Percentiles rank a stretch among this genome's conserved stretches.
These are phyloP conservation scores for Yasuhikotakia modesta DNA, from an alignment of 2,797 vertebrate species.

Conservation along the genomic window DNA sequence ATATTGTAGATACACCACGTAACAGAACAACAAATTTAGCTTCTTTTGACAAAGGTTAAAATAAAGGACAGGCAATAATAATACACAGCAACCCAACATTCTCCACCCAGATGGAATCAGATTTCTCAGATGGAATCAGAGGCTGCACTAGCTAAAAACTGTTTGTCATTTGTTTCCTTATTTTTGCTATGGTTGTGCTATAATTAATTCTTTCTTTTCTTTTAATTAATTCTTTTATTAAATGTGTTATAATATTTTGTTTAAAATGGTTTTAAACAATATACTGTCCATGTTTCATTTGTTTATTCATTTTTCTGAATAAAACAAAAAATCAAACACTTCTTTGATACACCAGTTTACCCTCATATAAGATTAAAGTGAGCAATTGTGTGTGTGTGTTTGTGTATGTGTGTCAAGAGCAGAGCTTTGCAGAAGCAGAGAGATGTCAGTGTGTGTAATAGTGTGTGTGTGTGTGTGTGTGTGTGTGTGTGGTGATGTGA, in stretches of 20 bases:
- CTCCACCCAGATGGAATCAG: too few species aligned
- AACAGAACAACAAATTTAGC: background rate
- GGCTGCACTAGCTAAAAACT: background rate
- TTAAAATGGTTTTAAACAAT: background rate
- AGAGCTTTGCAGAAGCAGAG: background rate
- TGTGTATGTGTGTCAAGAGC: background rate
- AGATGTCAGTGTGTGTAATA: background rate
- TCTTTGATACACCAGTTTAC: background rate
- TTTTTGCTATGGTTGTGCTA: background rate
- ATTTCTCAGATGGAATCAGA: background rate
- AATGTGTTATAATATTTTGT: too few species aligned
- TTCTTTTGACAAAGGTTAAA: background rate
- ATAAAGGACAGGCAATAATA: background rate
- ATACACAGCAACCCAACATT: background rate
- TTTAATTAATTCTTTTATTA: too few species aligned
- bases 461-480: conserved; percentile 14
- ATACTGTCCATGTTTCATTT: too few species aligned
- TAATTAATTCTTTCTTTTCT: background rate
- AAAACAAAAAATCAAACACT: too few species aligned
- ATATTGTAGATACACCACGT: too few species aligned
- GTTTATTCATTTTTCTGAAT: too few species aligned
- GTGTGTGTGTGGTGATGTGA: conserved; percentile 25
- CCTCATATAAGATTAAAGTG: background rate
- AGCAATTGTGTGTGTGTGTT: background rate
- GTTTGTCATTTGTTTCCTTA: background rate